Evolutionary conservation across 1,140 invertebrate genomes (phyloP).

Genomic region (Pectinophora gossypiella): DNA sequence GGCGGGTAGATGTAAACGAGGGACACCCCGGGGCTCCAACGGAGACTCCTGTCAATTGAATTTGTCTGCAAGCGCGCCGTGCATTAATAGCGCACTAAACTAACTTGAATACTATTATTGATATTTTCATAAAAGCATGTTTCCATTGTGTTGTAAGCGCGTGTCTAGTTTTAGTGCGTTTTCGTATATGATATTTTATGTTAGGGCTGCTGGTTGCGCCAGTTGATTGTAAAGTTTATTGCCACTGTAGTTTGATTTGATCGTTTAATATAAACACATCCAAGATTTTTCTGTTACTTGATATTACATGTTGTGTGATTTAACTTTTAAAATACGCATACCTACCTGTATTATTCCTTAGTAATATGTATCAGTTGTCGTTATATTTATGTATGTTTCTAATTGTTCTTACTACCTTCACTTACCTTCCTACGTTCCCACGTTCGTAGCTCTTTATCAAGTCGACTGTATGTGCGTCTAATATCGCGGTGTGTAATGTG

Average conservation of each 20-base stretch:
- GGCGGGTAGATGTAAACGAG: conserved; percentile 50
- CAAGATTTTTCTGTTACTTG: not conserved
- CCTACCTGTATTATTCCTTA: too few species aligned
- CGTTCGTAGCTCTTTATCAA: conserved; percentile 59
- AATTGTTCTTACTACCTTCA: too few species aligned
- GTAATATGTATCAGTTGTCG: too few species aligned
- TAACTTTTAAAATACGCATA: too few species aligned
- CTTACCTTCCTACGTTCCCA: conserved; percentile 47
- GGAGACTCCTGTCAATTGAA: conserved; percentile 67
- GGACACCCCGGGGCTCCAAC: conserved; percentile 45
- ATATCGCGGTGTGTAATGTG: conserved; percentile 68
- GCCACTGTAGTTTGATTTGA: conserved; percentile 19
- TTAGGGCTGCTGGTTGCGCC: conserved; percentile 17
- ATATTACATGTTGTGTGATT: too few species aligned
- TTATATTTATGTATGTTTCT: too few species aligned
- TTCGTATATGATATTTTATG: conserved; percentile 44
- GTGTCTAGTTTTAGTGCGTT: conserved; percentile 39
- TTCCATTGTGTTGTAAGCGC: conserved; percentile 38
- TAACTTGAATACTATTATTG: conserved; percentile 54
- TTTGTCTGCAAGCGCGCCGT: conserved; percentile 68
- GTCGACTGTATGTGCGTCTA: conserved; percentile 55
- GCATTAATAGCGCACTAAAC: conserved; percentile 64
- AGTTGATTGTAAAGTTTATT: conserved; percentile 28
- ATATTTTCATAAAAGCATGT: conserved; percentile 52
- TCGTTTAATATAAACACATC: not conserved